phyloP scores from a whole-genome alignment of 2,888 invertebrate genomes.

The Tuta absoluta region DNA sequence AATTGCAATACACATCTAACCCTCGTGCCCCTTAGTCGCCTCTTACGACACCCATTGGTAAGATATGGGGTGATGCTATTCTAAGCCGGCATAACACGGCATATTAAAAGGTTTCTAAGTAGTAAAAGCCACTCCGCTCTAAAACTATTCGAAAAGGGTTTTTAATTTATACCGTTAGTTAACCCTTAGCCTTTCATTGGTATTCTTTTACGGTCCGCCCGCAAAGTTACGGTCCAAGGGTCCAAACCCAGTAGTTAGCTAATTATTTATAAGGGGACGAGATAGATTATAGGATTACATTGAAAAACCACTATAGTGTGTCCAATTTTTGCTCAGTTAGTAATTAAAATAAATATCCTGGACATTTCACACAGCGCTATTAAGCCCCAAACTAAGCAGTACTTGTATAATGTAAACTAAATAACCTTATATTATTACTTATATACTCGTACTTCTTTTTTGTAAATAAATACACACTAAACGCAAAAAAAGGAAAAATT shows the following conservation, averaged over 20 bases:
- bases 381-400: too few species aligned
- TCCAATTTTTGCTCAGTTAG: not conserved
- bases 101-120: not conserved
- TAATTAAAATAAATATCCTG: slow-evolving; percentile 1
- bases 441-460: too few species aligned
- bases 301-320: not conserved
- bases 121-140: not conserved
- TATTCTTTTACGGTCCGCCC: slow-evolving; percentile 9
- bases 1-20: too few species aligned
- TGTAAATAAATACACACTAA: too few species aligned
- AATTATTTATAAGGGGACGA: not conserved
- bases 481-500: too few species aligned
- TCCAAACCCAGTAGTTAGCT: not conserved
- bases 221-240: not conserved
- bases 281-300: not conserved
- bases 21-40: too few species aligned
- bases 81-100: too few species aligned
- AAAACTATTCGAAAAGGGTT: slow-evolving; percentile 4
- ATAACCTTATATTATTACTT: too few species aligned
- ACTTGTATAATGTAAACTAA: too few species aligned
- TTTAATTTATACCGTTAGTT: not conserved
- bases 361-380: too few species aligned
- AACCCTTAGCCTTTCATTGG: slow-evolving; percentile 1
- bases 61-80: too few species aligned
- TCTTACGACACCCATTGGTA: too few species aligned